phyloP scores from a whole-genome alignment of 2,888 invertebrate species.

The Stenotaenia linearis region DNA sequence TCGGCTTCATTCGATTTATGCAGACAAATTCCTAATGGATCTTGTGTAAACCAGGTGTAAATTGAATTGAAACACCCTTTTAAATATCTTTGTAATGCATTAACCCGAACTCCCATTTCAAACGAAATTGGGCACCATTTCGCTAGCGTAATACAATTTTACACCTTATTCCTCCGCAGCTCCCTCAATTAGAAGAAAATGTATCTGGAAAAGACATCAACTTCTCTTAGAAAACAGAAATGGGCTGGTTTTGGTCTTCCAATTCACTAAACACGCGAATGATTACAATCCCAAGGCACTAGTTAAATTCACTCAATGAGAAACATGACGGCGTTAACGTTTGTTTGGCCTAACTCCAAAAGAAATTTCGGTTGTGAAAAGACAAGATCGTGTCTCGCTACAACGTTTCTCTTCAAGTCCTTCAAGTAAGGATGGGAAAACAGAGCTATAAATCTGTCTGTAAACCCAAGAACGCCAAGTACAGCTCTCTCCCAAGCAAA shows the following conservation, averaged over 20 bases:
- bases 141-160: background rate
- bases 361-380: background rate
- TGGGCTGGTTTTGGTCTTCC: background rate
- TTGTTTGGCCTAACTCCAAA: background rate
- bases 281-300: background rate
- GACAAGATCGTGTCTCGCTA: conserved; percentile 17
- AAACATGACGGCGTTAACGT: background rate
- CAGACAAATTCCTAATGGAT: background rate
- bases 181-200: background rate
- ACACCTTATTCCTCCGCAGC: background rate
- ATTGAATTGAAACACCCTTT: background rate
- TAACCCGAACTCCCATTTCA: background rate
- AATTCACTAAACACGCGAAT: background rate
- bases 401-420: conserved; percentile 2
- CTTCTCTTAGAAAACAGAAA: background rate
- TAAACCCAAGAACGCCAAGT: conserved; percentile 9
- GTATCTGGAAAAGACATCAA: background rate
- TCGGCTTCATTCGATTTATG: background rate
- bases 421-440: conserved; percentile 11
- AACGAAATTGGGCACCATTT: background rate
- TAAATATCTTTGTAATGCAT: background rate
- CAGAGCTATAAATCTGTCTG: conserved; percentile 10
- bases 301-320: conserved; percentile 23
- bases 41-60: background rate
- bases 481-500: background rate